Conservation (phyloP, 35 echinoderm and acorn worm genomes). For the Hemicentrotus pulcherrimus region DNA sequence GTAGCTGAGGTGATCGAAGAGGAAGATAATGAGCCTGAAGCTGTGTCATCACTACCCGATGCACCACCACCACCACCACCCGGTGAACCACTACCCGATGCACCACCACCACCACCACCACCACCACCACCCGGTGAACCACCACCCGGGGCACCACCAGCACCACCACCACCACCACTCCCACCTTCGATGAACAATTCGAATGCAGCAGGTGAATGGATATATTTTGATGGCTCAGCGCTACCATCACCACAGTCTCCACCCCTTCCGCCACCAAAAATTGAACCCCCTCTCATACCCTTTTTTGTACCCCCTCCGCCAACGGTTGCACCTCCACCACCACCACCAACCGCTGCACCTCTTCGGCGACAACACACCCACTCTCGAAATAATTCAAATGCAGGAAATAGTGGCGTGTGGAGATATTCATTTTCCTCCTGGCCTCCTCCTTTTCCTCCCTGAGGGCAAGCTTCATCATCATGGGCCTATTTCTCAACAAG, state of each 20-base stretch:
- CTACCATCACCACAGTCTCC: neutral
- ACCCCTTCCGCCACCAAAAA: neutral
- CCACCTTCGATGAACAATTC: neutral
- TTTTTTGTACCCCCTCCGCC: neutral
- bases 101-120: neutral
- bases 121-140: neutral
- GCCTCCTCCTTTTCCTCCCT: neutral
- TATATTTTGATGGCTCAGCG: neutral
- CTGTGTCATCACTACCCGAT: neutral
- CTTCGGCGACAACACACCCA: neutral
- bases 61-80: neutral
- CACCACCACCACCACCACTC: neutral
- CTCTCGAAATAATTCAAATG: conserved; percentile 5
- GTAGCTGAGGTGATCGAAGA: neutral
- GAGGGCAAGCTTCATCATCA: neutral
- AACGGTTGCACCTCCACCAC: neutral
- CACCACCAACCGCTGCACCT: neutral
- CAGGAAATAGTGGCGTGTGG: neutral
- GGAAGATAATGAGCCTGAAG: neutral
- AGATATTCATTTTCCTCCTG: neutral
- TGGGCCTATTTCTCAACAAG: no score
- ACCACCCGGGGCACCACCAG: neutral
- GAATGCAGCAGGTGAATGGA: neutral
- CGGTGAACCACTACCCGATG: neutral
- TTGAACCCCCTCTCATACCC: neutral